Base-by-base conservation (phyloP, 2,888 invertebrate species). In the Branchellion lobata region DNA sequence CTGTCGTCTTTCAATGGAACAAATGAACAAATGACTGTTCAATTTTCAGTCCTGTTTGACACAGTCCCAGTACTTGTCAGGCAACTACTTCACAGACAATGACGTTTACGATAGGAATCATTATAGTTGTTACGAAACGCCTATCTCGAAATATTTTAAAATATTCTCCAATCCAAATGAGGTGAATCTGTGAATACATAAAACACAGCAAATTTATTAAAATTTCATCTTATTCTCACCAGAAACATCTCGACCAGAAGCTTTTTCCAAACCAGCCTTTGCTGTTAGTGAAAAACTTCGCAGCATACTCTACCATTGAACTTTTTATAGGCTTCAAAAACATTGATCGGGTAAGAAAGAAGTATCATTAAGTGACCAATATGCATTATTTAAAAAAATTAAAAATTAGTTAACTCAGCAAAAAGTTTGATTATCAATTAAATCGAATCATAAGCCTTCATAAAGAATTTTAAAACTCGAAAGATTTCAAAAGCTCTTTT, bases 241-340 rank as follows among this genome's bases (percentile, higher is more conserved):
- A 57, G 61, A 57, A 57, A 57, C 61, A 57, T n/a, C n/a, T n/a
- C 8, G 61, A 57, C 3, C 61, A 57, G n/a, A 57, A 57, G 61
- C 21, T 18, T n/a, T 57, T 24, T 57, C 61, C 5, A 57, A 57
- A 57, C 61, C 61, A 57, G 21, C 14, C 61, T 18, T n/a, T 57
- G 3, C 24, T 57, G 61, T 14, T 57, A 3, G 61, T 57, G 11
- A 57, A 57, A 57, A 57, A 24, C 24, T 57, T 24, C 24, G n/a
- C 5, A 3, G 61, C 61, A 8, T 57, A 14, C 21, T 57, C 61
- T 3, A 57, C 61, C 21, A n/a, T 57, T 18, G 24, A 57, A 5
- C 5, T 57, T 24, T 5, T 57, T n/a, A 57, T 57, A 18, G 61
- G 61, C 8, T n/a, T 57, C 61, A 57, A n/a, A 57, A 57, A 57